Base-by-base conservation (phyloP, 2,113 vertebrate species). In the Brachyhypopomus occidentalis region DNA sequence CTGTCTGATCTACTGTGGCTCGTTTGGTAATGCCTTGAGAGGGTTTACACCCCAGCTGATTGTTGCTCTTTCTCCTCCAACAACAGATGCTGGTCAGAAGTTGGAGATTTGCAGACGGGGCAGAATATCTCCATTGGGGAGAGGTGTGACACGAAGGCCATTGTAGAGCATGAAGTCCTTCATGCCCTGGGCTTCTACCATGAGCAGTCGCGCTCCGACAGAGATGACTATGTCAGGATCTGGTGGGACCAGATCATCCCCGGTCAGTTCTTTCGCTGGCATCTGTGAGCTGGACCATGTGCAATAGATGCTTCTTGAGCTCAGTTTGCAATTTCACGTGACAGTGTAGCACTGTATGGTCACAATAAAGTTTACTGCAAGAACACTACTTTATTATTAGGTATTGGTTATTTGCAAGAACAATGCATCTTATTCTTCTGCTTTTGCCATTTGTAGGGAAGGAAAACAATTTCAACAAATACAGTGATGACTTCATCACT, bases 11-110 rank as follows among this genome's bases (percentile, higher is more conserved):
- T 30, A 30, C 30, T 30, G 30, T 2, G 30, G 30, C 3, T 30
- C 3, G 30, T 30, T 30, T 41, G 41, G 5, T 41, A 41, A 41
- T 41, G 5, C 5, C 41, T 41, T 2, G 12, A 14, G 45, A 52
- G 12, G 45, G 45, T 14, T 52, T 14, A 52, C 8, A 52, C 9
- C 2, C 45, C 9, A 9, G 9, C 45, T 52, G 45, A 52, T 52
- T 11, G 2, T 52, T 52, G 45, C 5, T 14, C 52, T 72, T 67
- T 56, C 6, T 41, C 6, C 23, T 78, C 45, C 12, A 14, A 9
- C n/a, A n/a, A 80, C 79, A 98, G 97, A 52, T 98, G 97, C 87
- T 98, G 96, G 97, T 98, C 97, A 17, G 92, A 88, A 72, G 92
- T 96, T n/a, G 95, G 95, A 0, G 75, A 95, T 81, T 76, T 74